Percentiles rank a stretch among this genome's conserved stretches.
phyloP scores from a whole-genome alignment of 2,113 vertebrate genomes.

The Plecturocebus donacophilus region DNA sequence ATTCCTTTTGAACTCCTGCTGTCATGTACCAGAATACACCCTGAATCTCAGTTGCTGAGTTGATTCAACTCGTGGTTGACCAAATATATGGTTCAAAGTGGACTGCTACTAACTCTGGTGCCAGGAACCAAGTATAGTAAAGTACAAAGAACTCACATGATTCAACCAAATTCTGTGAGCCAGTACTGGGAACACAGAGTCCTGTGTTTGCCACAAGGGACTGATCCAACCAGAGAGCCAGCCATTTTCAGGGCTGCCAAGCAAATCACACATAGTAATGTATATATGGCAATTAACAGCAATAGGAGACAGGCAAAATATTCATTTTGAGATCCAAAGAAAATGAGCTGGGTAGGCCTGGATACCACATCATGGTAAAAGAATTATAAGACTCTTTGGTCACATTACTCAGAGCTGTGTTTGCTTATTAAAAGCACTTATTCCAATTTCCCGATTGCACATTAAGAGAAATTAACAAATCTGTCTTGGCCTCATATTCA shows the following conservation, averaged over 20 bases:
- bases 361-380: background rate
- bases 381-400: background rate
- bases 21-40: background rate
- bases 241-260: background rate
- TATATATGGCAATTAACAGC: background rate
- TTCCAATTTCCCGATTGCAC: background rate
- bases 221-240: background rate
- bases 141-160: background rate
- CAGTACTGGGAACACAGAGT: background rate
- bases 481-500: background rate
- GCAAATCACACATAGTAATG: background rate
- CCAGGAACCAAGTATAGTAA: background rate
- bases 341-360: background rate
- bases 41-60: background rate
- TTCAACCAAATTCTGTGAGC: background rate
- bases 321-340: background rate
- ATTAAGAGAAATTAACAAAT: conserved; percentile 25
- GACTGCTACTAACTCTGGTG: background rate
- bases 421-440: background rate
- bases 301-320: background rate
- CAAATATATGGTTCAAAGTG: background rate
- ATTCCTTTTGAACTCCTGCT: background rate
- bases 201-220: background rate
- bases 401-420: background rate
- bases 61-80: background rate